phyloP scores from a whole-genome alignment of 2,113 vertebrate species.

The Percopsis transmontana region DNA sequence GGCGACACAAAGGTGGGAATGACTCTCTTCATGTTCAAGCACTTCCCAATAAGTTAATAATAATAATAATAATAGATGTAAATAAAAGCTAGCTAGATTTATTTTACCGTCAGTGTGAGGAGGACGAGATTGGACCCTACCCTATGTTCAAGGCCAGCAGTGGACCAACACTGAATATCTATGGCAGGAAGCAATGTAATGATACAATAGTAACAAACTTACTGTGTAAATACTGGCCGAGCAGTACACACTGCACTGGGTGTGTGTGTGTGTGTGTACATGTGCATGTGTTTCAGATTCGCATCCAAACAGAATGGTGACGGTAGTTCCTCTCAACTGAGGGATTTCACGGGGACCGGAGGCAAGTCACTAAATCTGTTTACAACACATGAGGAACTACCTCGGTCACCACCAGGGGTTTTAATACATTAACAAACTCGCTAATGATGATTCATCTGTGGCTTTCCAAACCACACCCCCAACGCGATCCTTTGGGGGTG shows the following conservation, averaged over 20 bases:
- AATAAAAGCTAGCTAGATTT: conserved; percentile 44
- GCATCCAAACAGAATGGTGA: too few relatives aligned
- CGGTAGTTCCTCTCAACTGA: too few relatives aligned
- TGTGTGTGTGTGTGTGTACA: too few relatives aligned
- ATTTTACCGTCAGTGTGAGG: conserved; percentile 14
- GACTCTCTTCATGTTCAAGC: conserved; percentile 60
- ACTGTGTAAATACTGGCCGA: too few relatives aligned
- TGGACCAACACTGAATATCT: not conserved
- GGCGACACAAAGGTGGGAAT: conserved; percentile 35
- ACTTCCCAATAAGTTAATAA: conserved; percentile 76
- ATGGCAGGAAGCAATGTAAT: too few relatives aligned
- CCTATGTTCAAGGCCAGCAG: conserved; percentile 19
- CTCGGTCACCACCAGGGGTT: not conserved
- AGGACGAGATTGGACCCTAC: not conserved
- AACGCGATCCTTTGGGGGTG: conserved; percentile 1
- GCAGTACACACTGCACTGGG: too few relatives aligned
- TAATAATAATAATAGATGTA: conserved; percentile 72
- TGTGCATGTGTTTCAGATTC: too few relatives aligned
- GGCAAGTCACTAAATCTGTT: too few relatives aligned
- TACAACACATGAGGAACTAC: too few relatives aligned
- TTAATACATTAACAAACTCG: conserved; percentile 43
- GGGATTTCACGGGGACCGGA: too few relatives aligned
- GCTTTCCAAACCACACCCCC: conserved; percentile 39
- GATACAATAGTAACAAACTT: too few relatives aligned
- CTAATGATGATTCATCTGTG: conserved; percentile 48